These are phyloP conservation scores for Sphaerodactylus townsendi DNA, from an alignment of 2,113 vertebrate species.

Conservation along the genomic window DNA sequence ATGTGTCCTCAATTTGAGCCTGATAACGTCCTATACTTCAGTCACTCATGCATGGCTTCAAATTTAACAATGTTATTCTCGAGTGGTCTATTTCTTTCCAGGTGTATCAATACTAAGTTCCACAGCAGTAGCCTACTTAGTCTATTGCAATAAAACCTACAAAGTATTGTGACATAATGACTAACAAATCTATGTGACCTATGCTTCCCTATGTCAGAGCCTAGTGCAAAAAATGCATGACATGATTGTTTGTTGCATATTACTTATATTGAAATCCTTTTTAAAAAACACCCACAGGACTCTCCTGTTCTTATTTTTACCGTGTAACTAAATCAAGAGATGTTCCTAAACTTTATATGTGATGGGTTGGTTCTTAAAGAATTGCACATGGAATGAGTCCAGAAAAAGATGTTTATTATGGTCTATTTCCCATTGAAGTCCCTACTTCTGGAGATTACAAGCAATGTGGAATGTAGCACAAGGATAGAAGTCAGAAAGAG, in stretches of 20 bases:
- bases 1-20: constrained; percentile 16
- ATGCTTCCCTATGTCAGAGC: not conserved
- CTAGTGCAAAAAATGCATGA: not conserved
- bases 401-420: too few relatives aligned
- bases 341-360: not conserved
- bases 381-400: too few relatives aligned
- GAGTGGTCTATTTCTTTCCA: constrained; percentile 18
- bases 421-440: too few relatives aligned
- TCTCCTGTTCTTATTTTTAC: not conserved
- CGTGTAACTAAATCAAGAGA: not conserved
- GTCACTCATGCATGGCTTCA: constrained; percentile 1
- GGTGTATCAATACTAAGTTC: not conserved
- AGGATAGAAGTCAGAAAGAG: too few relatives aligned
- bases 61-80: constrained; percentile 6
- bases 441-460: too few relatives aligned
- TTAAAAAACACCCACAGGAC: not conserved
- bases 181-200: not conserved
- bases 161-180: not conserved
- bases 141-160: not conserved
- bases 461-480: too few relatives aligned
- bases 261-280: not conserved
- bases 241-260: not conserved
- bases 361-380: too few relatives aligned
- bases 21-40: constrained; percentile 15
- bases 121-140: not conserved